A percentile compares a stretch with the other conserved stretches of the same genome.
Evolutionary conservation across 2,113 vertebrate genomes (phyloP).

Genomic region (Oryzias javanicus): DNA sequence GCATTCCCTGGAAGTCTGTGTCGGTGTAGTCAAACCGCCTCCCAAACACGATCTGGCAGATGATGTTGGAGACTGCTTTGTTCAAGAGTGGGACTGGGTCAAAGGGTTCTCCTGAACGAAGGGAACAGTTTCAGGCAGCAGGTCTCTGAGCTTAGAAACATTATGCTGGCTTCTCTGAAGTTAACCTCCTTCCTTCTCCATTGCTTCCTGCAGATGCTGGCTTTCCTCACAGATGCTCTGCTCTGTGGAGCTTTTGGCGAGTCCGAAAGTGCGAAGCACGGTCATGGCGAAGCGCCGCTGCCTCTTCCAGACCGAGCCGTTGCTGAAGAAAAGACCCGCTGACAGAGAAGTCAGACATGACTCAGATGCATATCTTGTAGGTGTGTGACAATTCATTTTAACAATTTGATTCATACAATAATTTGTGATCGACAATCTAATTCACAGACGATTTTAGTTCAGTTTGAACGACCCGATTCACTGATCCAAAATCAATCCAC

Average conservation of each 20-base stretch:
- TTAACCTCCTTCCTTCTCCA: constrained; percentile 78
- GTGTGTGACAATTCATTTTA: no score
- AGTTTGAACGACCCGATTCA: no score
- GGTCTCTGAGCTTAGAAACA: neutral
- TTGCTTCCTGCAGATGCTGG: constrained; percentile 63
- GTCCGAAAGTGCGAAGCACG: constrained; percentile 79
- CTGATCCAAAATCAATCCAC: no score
- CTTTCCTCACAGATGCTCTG: constrained; percentile 82
- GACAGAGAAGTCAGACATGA: neutral
- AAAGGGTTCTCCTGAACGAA: constrained; percentile 77
- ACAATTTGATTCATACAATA: no score
- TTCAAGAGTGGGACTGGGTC: constrained; percentile 83
- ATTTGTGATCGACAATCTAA: no score
- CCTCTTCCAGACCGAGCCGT: constrained; percentile 74
- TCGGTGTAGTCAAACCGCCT: constrained; percentile 82
- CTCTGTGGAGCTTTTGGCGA: constrained; percentile 76
- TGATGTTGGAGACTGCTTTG: constrained; percentile 84
- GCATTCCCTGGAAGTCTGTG: constrained; percentile 77
- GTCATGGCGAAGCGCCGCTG: constrained; percentile 79
- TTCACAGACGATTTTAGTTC: no score
- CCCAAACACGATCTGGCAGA: constrained; percentile 86
- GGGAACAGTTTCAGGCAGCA: neutral
- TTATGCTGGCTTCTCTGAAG: neutral
- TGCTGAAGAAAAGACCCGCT: constrained; percentile 76
- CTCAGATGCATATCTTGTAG: neutral